Conservation (phyloP, 2,797 vertebrate species). For the Alfaro cultratus region DNA sequence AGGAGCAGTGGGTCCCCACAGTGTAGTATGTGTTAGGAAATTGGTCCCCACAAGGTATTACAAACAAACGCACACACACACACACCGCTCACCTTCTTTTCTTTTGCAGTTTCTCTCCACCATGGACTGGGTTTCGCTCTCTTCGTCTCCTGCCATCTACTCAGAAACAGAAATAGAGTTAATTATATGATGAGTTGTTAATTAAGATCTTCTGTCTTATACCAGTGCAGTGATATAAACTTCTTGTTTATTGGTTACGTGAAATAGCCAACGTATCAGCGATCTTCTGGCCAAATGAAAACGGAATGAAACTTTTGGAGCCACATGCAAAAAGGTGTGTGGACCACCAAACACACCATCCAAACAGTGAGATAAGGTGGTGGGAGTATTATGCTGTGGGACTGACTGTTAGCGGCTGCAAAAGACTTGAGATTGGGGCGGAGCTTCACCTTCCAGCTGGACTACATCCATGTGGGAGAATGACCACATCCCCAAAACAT, state of each 20-base stretch:
- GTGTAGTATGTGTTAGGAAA: too few species aligned
- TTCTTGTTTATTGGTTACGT: neutral
- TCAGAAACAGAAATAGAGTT: neutral
- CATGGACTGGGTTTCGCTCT: constrained; percentile 64
- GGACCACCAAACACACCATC: neutral
- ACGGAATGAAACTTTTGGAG: neutral
- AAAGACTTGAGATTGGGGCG: neutral
- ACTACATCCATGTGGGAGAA: neutral
- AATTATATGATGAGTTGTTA: neutral
- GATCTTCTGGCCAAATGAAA: neutral
- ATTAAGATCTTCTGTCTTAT: neutral
- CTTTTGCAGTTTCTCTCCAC: constrained; percentile 27
- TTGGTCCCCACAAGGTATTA: too few species aligned
- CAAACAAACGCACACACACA: too few species aligned
- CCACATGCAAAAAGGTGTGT: neutral
- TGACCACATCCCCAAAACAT: neutral
- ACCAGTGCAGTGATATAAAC: neutral
- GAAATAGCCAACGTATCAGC: neutral
- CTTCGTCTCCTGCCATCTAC: constrained; percentile 21
- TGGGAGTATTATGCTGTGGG: neutral
- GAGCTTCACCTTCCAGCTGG: neutral
- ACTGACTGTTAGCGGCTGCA: neutral
- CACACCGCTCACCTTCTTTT: too few species aligned
- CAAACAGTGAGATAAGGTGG: neutral
- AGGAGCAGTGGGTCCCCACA: too few species aligned